Evolutionary conservation across 2,888 invertebrate species (phyloP).

Genomic region (Lysandra coridon): DNA sequence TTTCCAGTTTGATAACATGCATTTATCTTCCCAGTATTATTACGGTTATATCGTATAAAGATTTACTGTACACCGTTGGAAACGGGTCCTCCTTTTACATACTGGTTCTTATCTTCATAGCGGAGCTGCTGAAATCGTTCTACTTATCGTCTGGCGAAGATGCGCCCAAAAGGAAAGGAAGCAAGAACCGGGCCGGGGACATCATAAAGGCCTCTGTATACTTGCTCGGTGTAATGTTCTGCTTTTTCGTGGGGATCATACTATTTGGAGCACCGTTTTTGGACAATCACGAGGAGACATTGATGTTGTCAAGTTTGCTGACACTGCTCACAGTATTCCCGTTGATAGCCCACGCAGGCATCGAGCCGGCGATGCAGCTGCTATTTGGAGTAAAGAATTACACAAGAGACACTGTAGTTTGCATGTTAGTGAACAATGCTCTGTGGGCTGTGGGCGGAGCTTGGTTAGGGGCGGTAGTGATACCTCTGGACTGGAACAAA

Average conservation of each 20-base stretch:
- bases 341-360: constrained; percentile 81
- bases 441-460: constrained; percentile 85
- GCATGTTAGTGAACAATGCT: constrained; percentile 80
- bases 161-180: constrained; percentile 64
- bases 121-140: constrained; percentile 80
- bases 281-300: constrained; percentile 83
- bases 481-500: constrained; percentile 94
- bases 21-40: constrained; percentile 82
- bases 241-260: constrained; percentile 82
- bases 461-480: constrained; percentile 91
- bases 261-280: constrained; percentile 85
- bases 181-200: constrained; percentile 69
- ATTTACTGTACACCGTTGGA: constrained; percentile 81
- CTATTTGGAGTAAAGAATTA: constrained; percentile 75
- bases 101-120: constrained; percentile 64
- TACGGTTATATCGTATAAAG: constrained; percentile 78
- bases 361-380: constrained; percentile 77
- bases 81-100: constrained; percentile 74
- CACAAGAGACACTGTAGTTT: constrained; percentile 74
- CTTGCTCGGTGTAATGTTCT: constrained; percentile 65
- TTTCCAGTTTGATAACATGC: constrained; percentile 81
- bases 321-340: constrained; percentile 83
- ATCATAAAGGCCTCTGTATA: constrained; percentile 73
- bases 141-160: constrained; percentile 62
- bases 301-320: constrained; percentile 83